Base-by-base conservation (phyloP, 2,113 vertebrate genomes). In the Channa argus region DNA sequence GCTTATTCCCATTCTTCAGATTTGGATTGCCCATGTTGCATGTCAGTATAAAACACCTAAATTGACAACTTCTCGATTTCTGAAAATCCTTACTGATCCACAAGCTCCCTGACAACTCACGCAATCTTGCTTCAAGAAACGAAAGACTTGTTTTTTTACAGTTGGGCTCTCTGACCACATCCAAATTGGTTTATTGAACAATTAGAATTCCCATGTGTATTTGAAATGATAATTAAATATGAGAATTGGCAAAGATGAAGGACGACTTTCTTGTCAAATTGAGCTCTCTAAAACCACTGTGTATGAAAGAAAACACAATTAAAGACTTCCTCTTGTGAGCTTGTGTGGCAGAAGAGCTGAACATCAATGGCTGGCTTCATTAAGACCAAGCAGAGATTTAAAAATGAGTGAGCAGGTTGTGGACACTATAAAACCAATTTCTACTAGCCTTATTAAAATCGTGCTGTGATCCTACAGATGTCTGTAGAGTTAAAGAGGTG, bases 381-480 rank as follows among this genome's bases (percentile, higher is more conserved):
- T 74, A 80, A 44, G 14, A 73, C 6, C 49, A 71, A 53, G 14
- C 55, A 15, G 37, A 45, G 11, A 62, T 10, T 41, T 3, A 24
- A 41, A 46, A 55, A 36, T 54, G 58, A 68, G 63, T 14, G n/a
- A 65, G 63, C 67, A 59, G 51, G 50, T 66, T 56, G 69, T 41
- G 39, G 39, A 41, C 39, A 41, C 4, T 41, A 41, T 4, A 7
- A 41, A 7, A 7, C 39, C 39, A 41, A 7, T 52, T 45, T 45
- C 37, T 63, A 45, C 51, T 33, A 8, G 43, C 45, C 46, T 63
- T 51, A 77, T 59, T 73, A 68, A 82, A 73, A 68, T 47, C 74
- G 36, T 63, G 46, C 63, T 83, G 63, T 54, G 80, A 69, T 78
- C 15, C 41, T 64, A 41, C 50, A 77, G 58, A 82, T 67, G 58